phyloP scores from a whole-genome alignment of 2,888 invertebrate genomes.

The Fragum sueziense region DNA sequence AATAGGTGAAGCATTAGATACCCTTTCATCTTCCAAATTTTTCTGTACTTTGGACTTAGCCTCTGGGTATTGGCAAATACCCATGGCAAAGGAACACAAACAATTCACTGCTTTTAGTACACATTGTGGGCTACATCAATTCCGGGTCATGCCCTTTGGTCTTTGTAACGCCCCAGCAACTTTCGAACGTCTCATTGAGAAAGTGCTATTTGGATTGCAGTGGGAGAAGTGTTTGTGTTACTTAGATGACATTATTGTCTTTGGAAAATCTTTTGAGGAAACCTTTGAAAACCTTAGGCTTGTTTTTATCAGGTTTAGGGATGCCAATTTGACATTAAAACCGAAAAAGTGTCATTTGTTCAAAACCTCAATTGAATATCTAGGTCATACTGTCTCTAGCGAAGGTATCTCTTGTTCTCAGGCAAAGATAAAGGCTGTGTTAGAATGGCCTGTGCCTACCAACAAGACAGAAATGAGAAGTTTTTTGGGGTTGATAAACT shows the following conservation, averaged over 20 bases:
- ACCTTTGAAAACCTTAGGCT: no score
- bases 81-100: neutral
- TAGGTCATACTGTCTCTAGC: conserved; percentile 50
- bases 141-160: neutral
- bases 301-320: no score
- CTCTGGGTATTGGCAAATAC: conserved; percentile 9
- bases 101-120: neutral
- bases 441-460: conserved; percentile 40
- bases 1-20: neutral
- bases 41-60: conserved; percentile 1
- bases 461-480: conserved; percentile 26
- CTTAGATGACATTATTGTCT: neutral
- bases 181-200: neutral
- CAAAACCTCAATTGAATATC: conserved; percentile 29
- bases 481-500: conserved; percentile 47
- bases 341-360: conserved; percentile 56
- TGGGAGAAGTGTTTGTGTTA: no score
- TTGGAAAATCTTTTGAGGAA: neutral
- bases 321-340: conserved; percentile 28
- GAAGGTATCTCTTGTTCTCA: conserved; percentile 44
- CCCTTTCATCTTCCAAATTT: neutral
- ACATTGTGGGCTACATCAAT: conserved; percentile 23
- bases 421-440: conserved; percentile 34
- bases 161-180: neutral
- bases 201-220: conserved; percentile 2